phyloP scores from a whole-genome alignment of 2,888 invertebrate genomes.

The Apamea sordens region DNA sequence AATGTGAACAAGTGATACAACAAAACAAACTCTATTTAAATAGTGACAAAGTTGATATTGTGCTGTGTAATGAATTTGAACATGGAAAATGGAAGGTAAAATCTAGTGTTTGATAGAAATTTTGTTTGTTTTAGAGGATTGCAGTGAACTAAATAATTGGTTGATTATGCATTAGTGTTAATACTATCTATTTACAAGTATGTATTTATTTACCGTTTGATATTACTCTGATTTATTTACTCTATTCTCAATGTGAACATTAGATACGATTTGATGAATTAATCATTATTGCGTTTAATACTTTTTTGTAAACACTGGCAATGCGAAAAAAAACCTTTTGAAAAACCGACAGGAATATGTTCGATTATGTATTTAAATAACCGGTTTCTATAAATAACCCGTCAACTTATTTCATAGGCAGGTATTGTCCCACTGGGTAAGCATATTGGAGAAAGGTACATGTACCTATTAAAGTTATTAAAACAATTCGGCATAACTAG shows the following conservation, averaged over 20 bases:
- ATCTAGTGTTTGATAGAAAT: conserved; percentile 45
- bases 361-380: no score
- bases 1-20: conserved; percentile 45
- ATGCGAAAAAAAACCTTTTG: background rate
- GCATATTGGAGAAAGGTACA: no score
- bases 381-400: background rate
- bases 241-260: background rate
- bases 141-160: conserved; percentile 41
- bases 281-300: background rate
- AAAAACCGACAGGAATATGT: background rate
- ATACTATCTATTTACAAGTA: conserved; percentile 7
- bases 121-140: conserved; percentile 42
- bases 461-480: background rate
- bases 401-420: background rate
- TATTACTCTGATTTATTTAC: no score
- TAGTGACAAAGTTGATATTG: conserved; percentile 36
- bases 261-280: background rate
- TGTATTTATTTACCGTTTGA: conserved; percentile 25
- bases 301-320: background rate
- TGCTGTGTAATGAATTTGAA: conserved; percentile 45
- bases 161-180: background rate
- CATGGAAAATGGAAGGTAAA: conserved; percentile 64
- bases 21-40: conserved; percentile 18
- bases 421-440: background rate
- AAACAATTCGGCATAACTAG: background rate